Evolutionary conservation across 2,797 vertebrate genomes (phyloP).

Genomic region (Sus cebifrons): DNA sequence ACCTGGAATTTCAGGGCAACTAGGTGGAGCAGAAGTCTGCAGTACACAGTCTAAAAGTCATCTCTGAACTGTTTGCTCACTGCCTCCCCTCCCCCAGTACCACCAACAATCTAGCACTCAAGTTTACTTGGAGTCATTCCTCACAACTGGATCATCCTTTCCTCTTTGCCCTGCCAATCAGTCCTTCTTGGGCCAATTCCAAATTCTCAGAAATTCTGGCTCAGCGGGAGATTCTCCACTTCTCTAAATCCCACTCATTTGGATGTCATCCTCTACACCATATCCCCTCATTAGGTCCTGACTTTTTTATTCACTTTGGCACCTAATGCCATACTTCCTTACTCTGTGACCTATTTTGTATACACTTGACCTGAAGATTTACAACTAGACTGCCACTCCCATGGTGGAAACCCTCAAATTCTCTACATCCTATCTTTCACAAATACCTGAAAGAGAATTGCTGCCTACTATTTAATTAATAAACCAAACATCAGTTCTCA

Average conservation of each 20-base stretch:
- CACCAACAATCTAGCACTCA: not conserved
- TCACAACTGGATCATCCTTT: slow-evolving; percentile 45
- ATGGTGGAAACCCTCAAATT: slow-evolving; percentile 42
- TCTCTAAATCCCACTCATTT: not conserved
- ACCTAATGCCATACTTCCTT: slow-evolving; percentile 39
- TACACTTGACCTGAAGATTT: slow-evolving; percentile 44
- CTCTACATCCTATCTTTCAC: slow-evolving; percentile 5
- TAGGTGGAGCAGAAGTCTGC: slow-evolving; percentile 15
- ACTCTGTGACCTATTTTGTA: slow-evolving; percentile 14
- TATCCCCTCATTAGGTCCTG: slow-evolving; percentile 31
- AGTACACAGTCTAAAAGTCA: slow-evolving; percentile 18
- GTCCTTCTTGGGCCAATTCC: slow-evolving; percentile 1
- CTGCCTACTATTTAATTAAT: slow-evolving; percentile 34
- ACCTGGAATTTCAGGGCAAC: slow-evolving; percentile 58
- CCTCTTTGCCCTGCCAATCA: slow-evolving; percentile 48
- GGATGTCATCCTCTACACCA: not conserved
- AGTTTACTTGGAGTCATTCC: slow-evolving; percentile 49
- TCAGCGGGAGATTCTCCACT: not conserved
- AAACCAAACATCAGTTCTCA: slow-evolving; percentile 36
- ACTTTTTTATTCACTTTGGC: slow-evolving; percentile 64
- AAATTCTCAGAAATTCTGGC: slow-evolving; percentile 27
- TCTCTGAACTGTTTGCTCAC: slow-evolving; percentile 24
- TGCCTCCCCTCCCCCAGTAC: not conserved
- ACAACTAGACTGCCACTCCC: not conserved
- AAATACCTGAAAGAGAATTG: slow-evolving; percentile 48